Percentiles rank a stretch among this genome's conserved stretches.
Conservation (phyloP, 2,113 vertebrate species). For the Hucho hucho region DNA sequence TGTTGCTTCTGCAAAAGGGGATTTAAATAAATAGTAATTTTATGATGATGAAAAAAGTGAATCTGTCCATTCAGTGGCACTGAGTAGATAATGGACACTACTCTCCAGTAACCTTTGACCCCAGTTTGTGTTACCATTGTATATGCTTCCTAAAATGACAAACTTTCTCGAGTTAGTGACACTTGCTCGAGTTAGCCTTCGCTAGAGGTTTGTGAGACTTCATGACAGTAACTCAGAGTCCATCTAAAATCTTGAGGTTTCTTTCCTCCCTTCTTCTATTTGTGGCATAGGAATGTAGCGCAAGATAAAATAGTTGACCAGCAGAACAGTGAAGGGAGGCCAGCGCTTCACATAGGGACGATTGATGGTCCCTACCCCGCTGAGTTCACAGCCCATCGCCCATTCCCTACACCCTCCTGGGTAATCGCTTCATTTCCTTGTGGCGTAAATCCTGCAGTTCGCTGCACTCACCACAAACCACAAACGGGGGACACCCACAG, state of each 20-base stretch:
- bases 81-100: too few species aligned
- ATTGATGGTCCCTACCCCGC: conserved; percentile 57
- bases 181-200: background rate
- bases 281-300: background rate
- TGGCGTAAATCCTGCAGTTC: conserved; percentile 46
- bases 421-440: conserved; percentile 61
- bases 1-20: too few species aligned
- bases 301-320: conserved; percentile 23
- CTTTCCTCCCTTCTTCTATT: background rate
- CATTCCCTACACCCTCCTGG: conserved; percentile 35
- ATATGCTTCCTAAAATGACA: background rate
- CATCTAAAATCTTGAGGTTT: background rate
- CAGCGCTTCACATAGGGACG: conserved; percentile 25
- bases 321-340: background rate
- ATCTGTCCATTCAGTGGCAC: background rate
- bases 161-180: background rate
- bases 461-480: background rate
- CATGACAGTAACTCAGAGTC: background rate
- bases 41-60: too few species aligned
- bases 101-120: background rate
- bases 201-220: background rate
- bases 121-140: background rate
- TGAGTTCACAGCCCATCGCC: conserved; percentile 46
- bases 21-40: background rate
- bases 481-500: conserved; percentile 22